Evolutionary conservation across 2,888 invertebrate genomes (phyloP).

Genomic region (Eledone cirrhosa): DNA sequence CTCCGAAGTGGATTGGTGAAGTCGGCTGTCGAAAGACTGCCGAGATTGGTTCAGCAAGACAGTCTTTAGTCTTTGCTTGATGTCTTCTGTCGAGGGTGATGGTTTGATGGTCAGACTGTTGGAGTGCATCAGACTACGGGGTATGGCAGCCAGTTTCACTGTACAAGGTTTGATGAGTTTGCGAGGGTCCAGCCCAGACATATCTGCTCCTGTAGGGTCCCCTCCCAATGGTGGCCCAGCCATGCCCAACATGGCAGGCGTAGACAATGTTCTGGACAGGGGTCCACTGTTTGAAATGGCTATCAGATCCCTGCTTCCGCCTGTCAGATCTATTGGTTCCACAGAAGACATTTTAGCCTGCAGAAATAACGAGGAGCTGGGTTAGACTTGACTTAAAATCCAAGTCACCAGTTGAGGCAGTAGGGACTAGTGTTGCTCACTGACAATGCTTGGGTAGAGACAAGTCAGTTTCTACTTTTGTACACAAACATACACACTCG

Average conservation of each 20-base stretch:
- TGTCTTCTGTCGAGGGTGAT: slow-evolving; percentile 24
- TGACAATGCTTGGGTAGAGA: too few relatives aligned
- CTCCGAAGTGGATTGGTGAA: slow-evolving; percentile 12
- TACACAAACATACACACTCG: too few relatives aligned
- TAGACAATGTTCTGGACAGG: too few relatives aligned
- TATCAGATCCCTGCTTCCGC: not conserved
- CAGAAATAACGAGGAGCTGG: slow-evolving; percentile 9
- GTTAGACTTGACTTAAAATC: not conserved
- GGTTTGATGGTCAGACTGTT: slow-evolving; percentile 21
- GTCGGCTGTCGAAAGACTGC: not conserved
- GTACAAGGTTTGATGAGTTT: slow-evolving; percentile 29
- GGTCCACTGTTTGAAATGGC: too few relatives aligned
- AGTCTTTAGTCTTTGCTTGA: slow-evolving; percentile 16
- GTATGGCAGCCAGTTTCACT: slow-evolving; percentile 24
- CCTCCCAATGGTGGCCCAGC: slow-evolving; percentile 1
- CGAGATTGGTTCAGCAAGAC: slow-evolving; percentile 16
- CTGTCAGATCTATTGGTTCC: slow-evolving; percentile 26
- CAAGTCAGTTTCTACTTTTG: too few relatives aligned
- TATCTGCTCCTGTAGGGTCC: not conserved
- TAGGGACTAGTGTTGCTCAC: too few relatives aligned
- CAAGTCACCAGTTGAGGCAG: too few relatives aligned
- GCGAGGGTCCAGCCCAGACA: slow-evolving; percentile 18
- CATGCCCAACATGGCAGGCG: slow-evolving; percentile 19
- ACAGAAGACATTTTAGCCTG: slow-evolving; percentile 24
- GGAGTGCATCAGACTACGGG: slow-evolving; percentile 23